Evolutionary conservation across 2,113 vertebrate species (phyloP).

Genomic region (Deroptyus accipitrinus): DNA sequence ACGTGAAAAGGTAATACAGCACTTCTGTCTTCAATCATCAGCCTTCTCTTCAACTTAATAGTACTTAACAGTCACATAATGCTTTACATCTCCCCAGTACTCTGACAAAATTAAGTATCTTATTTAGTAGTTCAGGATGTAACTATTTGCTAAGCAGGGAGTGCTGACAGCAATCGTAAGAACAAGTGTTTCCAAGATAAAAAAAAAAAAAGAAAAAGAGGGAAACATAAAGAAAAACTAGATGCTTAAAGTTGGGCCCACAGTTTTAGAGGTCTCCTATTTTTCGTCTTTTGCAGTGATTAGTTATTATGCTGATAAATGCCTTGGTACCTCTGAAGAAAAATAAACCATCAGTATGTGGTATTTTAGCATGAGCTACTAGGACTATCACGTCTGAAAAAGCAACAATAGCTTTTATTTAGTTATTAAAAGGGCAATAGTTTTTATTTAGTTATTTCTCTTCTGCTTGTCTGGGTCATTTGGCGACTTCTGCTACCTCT

Average conservation of each 20-base stretch:
- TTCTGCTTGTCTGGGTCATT: background rate
- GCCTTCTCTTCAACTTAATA: background rate
- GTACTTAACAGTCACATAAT: background rate
- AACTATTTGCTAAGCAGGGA: background rate
- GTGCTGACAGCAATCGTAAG: background rate
- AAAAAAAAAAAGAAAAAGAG: background rate
- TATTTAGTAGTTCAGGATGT: background rate
- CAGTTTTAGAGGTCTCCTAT: background rate
- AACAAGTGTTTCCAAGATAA: background rate
- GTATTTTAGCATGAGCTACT: background rate
- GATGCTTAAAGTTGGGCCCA: background rate
- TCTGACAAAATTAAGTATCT: background rate
- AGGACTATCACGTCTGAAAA: background rate
- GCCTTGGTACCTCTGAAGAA: background rate
- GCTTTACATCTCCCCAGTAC: background rate
- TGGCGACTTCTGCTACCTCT: background rate
- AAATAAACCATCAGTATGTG: background rate
- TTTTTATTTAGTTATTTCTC: background rate
- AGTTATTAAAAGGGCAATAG: background rate
- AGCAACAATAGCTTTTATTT: background rate
- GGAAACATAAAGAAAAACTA: background rate
- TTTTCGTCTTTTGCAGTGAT: background rate
- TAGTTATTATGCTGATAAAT: constrained; percentile 13
- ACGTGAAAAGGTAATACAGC: background rate
- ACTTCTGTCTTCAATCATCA: background rate